Base-by-base conservation (phyloP, 2,797 vertebrate genomes). In the Galagoides demidoff region DNA sequence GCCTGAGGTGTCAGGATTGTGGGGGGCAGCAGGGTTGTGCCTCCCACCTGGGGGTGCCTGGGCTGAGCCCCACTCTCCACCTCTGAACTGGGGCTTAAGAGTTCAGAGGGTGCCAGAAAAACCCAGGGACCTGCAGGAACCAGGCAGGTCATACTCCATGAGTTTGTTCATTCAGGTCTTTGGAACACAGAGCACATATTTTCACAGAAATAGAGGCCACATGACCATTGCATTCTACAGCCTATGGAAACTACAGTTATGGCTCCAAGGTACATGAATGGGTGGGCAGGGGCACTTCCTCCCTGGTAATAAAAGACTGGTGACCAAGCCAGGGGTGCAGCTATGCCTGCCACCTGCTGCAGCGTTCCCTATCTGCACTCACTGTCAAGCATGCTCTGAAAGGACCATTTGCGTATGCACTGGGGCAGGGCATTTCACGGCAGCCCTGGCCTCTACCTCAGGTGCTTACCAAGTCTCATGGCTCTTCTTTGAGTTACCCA, bases 351-450 rank as follows among this genome's bases (percentile, higher is more conserved):
- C 61, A 27, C 61, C 59, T 59, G 59, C 59, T 22, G 7, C 22
- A 27, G 45, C 16, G 19, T 49, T 31, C 20, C 23, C 55, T 20
- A 1, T 7, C 71, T 19, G 8, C 45, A 31, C n/a, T 31, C 59
- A 66, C n/a, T 5, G 12, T 19, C 16, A 16, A 8, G 19, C 7
- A n/a, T 27, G 77, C 39, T 55, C 77, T 19, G 27, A 23, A n/a
- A 19, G 34, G 71, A 34, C 5, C 1, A 11, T 45, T 37, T 3
- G 11, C 0, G 7, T 5, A 20, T 19, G 49, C 10, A 0, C 34
- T 71, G 25, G 20, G 29, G 68, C 27, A n/a, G 37, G 52, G 4
- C n/a, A 25, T 63, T 45, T 68, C n/a, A 16, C 0, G 5, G 23
- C 31, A 20, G 5, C 9, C 9, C 31, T 27, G 22, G 37, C 29